Evolutionary conservation across 2,797 vertebrate species (phyloP).

Genomic region (Echiichthys vipera): DNA sequence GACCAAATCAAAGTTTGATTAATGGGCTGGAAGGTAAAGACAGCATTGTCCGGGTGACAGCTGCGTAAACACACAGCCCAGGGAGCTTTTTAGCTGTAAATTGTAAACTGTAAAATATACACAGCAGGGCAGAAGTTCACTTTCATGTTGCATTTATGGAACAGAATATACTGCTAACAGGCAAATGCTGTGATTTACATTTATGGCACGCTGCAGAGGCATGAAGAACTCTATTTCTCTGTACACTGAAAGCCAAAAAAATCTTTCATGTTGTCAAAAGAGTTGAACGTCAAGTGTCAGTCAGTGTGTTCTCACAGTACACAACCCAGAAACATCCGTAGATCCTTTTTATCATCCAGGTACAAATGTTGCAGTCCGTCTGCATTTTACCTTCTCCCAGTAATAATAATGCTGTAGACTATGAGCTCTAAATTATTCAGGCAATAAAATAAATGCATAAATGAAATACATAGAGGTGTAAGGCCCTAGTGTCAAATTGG

Average conservation of each 20-base stretch:
- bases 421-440: constrained; percentile 63
- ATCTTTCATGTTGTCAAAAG: constrained; percentile 38
- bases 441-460: constrained; percentile 36
- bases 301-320: constrained; percentile 26
- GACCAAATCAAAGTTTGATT: constrained; percentile 73
- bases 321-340: constrained; percentile 49
- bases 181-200: constrained; percentile 48
- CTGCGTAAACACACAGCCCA: constrained; percentile 44
- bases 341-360: constrained; percentile 44
- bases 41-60: constrained; percentile 64
- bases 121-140: constrained; percentile 42
- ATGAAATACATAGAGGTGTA: constrained; percentile 55
- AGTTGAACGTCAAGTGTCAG: constrained; percentile 45
- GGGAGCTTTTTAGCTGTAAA: constrained; percentile 49
- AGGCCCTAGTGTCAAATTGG: constrained; percentile 43
- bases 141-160: constrained; percentile 41
- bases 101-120: constrained; percentile 50
- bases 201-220: constrained; percentile 1
- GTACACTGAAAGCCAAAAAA: constrained; percentile 2
- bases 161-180: constrained; percentile 18
- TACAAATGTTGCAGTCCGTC: constrained; percentile 51
- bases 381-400: constrained; percentile 46
- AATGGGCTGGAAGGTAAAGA: constrained; percentile 44
- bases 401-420: constrained; percentile 52
- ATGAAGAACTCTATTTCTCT: constrained; percentile 16